These are phyloP conservation scores for Heliconius nattereri DNA, from an alignment of 1,140 invertebrate genomes.

Conservation along the genomic window DNA sequence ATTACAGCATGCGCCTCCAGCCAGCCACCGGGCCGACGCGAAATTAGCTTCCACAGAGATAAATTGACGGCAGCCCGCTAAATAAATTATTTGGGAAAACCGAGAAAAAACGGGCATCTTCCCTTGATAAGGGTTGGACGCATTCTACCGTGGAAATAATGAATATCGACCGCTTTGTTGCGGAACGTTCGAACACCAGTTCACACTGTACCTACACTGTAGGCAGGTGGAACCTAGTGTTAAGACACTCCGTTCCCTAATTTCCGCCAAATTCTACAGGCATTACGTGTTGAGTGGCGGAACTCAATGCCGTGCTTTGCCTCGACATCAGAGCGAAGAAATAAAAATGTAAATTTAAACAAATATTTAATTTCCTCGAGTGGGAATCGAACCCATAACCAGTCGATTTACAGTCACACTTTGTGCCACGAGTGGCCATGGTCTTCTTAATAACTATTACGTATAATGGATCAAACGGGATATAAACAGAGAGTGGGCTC, in stretches of 20 bases:
- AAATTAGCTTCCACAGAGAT: slow-evolving; percentile 80
- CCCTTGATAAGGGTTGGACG: slow-evolving; percentile 78
- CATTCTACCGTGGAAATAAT: slow-evolving; percentile 69
- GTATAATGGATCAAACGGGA: not conserved
- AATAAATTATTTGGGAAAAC: slow-evolving; percentile 82
- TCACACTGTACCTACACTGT: no score
- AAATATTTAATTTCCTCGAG: no score
- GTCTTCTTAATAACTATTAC: not conserved
- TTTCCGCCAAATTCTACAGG: no score
- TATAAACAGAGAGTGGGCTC: not conserved
- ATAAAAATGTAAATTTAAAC: no score
- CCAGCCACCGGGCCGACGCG: slow-evolving; percentile 76
- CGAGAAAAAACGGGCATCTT: slow-evolving; percentile 80
- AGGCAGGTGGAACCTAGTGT: no score
- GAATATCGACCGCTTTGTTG: slow-evolving; percentile 67
- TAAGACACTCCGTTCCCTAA: no score
- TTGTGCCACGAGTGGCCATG: no score
- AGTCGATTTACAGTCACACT: no score
- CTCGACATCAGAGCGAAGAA: no score
- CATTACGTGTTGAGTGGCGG: no score
- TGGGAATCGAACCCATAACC: no score
- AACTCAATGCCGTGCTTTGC: no score
- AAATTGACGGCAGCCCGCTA: slow-evolving; percentile 78
- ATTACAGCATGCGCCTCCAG: slow-evolving; percentile 77
- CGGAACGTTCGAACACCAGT: slow-evolving; percentile 17